Base-by-base conservation (phyloP, 2,888 invertebrate genomes). In the Conops quadrifasciatus region DNA sequence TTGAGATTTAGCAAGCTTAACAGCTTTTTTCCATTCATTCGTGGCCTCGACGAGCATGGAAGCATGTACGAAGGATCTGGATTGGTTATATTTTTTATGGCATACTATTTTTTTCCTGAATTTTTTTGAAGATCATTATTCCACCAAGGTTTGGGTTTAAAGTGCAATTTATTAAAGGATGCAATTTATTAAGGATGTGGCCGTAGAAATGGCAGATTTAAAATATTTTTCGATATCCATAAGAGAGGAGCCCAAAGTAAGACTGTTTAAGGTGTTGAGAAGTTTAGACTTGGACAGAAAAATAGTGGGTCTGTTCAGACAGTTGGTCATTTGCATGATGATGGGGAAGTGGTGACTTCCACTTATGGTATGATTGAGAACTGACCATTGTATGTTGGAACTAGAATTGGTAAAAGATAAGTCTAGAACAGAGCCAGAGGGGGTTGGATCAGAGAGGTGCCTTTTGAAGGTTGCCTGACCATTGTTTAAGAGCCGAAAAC, bases 331-430 rank as follows among this genome's bases (percentile, higher is more conserved):
- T n/a, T n/a, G n/a, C n/a, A n/a, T n/a, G n/a, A n/a, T n/a, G 19
- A 53, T 53, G 15, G 53, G 53, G 3, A 53, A 21, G 53, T 53
- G 53, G 9, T 53, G 53, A 24, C 53, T 53, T 2, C 53, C 53
- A 2, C 53, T n/a, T 0, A 53, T 11, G 53, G 19, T 21, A n/a
- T 21, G 9, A 2, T n/a, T 11, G 2, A 1, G 19, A 9, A 53
- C 53, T 1, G 0, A 4, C 21, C 53, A 53, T 0, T 19, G 11
- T 21, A n/a, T 21, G 11, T 9, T 5, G 19, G n/a, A 19, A 19
- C n/a, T 16, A n/a, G 53, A 53, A 21, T 53, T 53, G 4, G 24
- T n/a, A 21, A 53, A 53, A 1, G 53, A 21, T 2, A 53, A 11
- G 21, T 21, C 53, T 3, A 53, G 53, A 0, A 53, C 53, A 2